These are phyloP conservation scores for Aculops lycopersici DNA, from an alignment of 1,140 invertebrate species.

Conservation along the genomic window DNA sequence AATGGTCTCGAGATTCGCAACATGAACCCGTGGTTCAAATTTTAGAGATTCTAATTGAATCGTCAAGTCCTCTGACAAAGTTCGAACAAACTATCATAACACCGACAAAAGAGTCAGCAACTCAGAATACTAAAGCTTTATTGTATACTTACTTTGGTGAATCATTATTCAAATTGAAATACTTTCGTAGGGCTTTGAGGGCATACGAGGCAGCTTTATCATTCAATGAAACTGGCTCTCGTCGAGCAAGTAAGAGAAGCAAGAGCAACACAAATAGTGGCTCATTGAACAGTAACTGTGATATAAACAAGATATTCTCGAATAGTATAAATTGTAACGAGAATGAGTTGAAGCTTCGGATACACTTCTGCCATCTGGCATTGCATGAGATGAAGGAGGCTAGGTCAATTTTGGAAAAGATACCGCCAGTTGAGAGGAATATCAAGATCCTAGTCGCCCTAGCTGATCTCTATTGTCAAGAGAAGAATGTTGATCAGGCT, in stretches of 20 bases:
- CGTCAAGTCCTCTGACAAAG: too few species aligned
- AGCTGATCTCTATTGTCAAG: slow-evolving; percentile 31
- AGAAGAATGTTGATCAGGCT: slow-evolving; percentile 33
- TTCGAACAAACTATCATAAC: too few species aligned
- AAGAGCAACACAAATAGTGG: background rate
- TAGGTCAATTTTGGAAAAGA: slow-evolving; percentile 27
- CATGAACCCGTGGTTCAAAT: too few species aligned
- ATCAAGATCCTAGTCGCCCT: slow-evolving; percentile 34
- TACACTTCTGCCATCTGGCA: slow-evolving; percentile 30
- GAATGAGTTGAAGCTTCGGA: slow-evolving; percentile 36
- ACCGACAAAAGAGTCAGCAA: too few species aligned
- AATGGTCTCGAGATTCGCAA: too few species aligned
- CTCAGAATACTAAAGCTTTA: too few species aligned
- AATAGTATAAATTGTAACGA: slow-evolving; percentile 10
- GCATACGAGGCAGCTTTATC: background rate
- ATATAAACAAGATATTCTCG: background rate
- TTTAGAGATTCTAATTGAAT: too few species aligned
- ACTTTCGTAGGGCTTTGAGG: background rate
- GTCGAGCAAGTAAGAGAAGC: background rate
- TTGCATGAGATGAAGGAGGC: slow-evolving; percentile 29
- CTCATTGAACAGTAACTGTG: background rate
- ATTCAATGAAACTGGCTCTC: background rate
- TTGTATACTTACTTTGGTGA: too few species aligned
- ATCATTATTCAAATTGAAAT: background rate
- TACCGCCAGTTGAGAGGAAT: slow-evolving; percentile 31